Evolutionary conservation across 2,888 invertebrate species (phyloP).

Genomic region (Himalopsyche anomala): DNA sequence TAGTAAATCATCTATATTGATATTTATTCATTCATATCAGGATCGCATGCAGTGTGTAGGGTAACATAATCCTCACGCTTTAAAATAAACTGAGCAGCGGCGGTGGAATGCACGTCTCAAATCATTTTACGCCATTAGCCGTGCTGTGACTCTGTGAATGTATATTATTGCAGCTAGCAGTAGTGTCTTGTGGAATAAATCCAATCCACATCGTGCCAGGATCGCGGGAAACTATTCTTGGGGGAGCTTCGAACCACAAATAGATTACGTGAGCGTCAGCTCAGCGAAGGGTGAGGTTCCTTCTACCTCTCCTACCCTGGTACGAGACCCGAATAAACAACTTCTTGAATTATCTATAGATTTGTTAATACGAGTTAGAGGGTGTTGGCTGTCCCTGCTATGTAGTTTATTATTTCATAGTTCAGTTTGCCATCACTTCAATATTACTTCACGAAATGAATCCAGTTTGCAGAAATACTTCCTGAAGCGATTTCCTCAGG

Average conservation of each 20-base stretch:
- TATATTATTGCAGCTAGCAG: conserved; percentile 35
- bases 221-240: conserved; percentile 42
- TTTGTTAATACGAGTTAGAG: conserved; percentile 53
- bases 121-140: conserved; percentile 34
- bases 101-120: conserved; percentile 30
- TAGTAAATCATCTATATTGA: too few relatives aligned
- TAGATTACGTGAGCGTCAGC: conserved; percentile 64
- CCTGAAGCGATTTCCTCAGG: too few relatives aligned
- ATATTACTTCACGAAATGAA: too few relatives aligned
- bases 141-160: conserved; percentile 30
- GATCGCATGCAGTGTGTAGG: conserved; percentile 9
- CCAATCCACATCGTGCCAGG: conserved; percentile 54
- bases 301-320: conserved; percentile 13
- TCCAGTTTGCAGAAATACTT: too few relatives aligned
- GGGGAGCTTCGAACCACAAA: conserved; percentile 63
- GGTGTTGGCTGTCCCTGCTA: neutral
- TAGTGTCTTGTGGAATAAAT: conserved; percentile 60
- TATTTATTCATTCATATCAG: conserved; percentile 30
- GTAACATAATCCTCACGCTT: conserved; percentile 30
- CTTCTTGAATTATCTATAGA: conserved; percentile 61
- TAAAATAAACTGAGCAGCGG: conserved; percentile 21
- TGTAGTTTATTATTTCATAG: neutral
- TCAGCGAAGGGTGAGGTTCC: conserved; percentile 46
- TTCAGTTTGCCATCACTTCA: too few relatives aligned
- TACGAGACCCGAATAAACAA: conserved; percentile 62